Evolutionary conservation across 2,888 invertebrate species (phyloP), one percentile per base, ranked within the genome.

Genomic region (Stenurella melanura): DNA sequence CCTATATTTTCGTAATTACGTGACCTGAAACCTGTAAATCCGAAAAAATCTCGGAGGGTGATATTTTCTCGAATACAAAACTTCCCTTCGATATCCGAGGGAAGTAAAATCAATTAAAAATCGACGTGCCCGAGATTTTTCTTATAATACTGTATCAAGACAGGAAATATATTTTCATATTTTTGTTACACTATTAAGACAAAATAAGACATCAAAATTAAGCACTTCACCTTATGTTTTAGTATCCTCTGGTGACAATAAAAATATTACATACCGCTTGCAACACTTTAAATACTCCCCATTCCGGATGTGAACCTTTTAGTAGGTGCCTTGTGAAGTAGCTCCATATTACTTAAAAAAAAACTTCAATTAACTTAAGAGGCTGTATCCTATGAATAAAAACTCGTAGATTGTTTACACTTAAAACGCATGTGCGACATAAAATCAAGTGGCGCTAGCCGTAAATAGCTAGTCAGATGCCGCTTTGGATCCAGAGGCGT

Each of bases 361-460:
- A 77, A 79, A 78, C 72, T 76, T 76, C 79, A 77, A 79, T 79
- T 79, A 78, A 78, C 73, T 72, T 77, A 77, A 79, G 79, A 79
- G 79, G 76, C 74, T 70, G 72, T 75, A 79, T 79, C 79, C 77
- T 71, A 73, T 67, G 69, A 56, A 75, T 68, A 57, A 74, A 75
- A 75, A 61, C 61, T 61, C 54, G 26, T 34, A 70, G 69, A 64
- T 69, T 75, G 74, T 75, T 75, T 75, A 75, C 70, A 38, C 50
- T 75, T 64, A 50, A 38, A 56, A 75, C 64, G 74, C 80, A 80
- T 81, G 78, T 80, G 80, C 76, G 77, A 79, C 80, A 75, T 78
- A 80, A 78, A 79, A 76, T 81, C 79, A 81, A 80, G 81, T 80
- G 83, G 83, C 81, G 83, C 81, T 81, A 80, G 78, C 70, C 76